Evolutionary conservation across 2,888 invertebrate genomes (phyloP).

Genomic region (Sarcophaga carnaria): DNA sequence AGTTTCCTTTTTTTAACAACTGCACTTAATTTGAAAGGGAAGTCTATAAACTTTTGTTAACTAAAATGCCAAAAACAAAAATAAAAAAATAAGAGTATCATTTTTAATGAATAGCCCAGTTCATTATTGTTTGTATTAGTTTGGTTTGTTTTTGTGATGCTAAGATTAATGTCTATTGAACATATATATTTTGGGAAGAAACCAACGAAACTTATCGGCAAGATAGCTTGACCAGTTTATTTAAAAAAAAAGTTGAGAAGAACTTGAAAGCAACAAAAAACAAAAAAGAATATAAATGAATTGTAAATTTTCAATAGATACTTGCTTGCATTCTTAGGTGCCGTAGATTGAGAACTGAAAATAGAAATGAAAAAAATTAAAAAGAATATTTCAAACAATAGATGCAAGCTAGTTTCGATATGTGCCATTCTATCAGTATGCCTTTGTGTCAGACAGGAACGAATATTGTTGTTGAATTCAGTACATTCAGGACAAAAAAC

Average conservation of each 20-base stretch:
- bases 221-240: constrained; percentile 49
- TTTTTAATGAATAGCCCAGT: constrained; percentile 54
- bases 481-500: constrained; percentile 64
- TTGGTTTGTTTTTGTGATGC: constrained; percentile 11
- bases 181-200: constrained; percentile 4
- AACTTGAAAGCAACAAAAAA: too few species aligned
- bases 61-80: too few species aligned
- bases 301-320: too few species aligned
- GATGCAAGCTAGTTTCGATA: neutral
- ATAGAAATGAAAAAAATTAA: too few species aligned
- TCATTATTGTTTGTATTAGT: constrained; percentile 58
- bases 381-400: constrained; percentile 41
- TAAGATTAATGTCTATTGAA: constrained; percentile 45
- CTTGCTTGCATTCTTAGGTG: neutral
- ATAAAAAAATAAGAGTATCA: neutral
- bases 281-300: too few species aligned
- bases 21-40: too few species aligned
- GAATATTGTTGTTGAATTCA: constrained; percentile 17
- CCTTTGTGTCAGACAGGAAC: neutral
- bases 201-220: constrained; percentile 12
- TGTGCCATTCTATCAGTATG: neutral
- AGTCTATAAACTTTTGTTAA: too few species aligned
- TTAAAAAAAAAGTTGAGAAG: neutral
- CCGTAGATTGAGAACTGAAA: too few species aligned
- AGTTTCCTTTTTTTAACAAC: too few species aligned